Percentiles rank a stretch among this genome's conserved stretches.
These are phyloP conservation scores for Eupithecia abbreviata DNA, from an alignment of 2,888 invertebrate genomes.

Conservation along the genomic window DNA sequence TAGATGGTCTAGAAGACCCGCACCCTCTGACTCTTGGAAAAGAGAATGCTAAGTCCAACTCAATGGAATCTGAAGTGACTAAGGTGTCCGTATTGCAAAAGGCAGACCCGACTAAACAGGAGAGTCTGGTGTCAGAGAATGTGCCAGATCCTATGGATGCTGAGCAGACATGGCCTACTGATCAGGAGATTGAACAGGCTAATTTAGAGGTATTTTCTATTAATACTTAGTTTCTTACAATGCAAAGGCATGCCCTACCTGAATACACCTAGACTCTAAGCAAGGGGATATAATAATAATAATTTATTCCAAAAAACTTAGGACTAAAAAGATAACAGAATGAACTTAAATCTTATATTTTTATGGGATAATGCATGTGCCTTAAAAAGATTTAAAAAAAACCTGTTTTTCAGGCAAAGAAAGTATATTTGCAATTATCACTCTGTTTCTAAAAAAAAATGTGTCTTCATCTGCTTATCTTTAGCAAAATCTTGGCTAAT, in stretches of 20 bases:
- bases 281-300: neutral
- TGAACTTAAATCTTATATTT: too few relatives aligned
- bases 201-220: conserved; percentile 75
- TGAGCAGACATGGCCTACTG: conserved; percentile 98
- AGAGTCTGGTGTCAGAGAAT: conserved; percentile 90
- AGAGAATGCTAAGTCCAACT: conserved; percentile 71
- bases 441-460: too few relatives aligned
- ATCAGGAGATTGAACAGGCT: conserved; percentile 92
- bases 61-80: conserved; percentile 69
- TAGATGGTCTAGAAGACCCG: conserved; percentile 89
- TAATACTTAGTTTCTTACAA: neutral
- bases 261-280: neutral
- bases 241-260: neutral
- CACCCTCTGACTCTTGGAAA: conserved; percentile 84
- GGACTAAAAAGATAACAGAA: too few relatives aligned
- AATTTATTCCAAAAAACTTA: too few relatives aligned
- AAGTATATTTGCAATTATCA: too few relatives aligned
- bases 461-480: too few relatives aligned
- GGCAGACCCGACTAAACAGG: conserved; percentile 88
- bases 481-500: too few relatives aligned
- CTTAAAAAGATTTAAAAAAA: too few relatives aligned
- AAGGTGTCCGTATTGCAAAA: conserved; percentile 80
- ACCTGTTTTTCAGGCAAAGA: too few relatives aligned
- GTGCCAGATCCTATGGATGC: conserved; percentile 95
- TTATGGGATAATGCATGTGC: too few relatives aligned